Base-by-base conservation (phyloP, 2,888 invertebrate genomes). In the Trissolcus brochymenae region DNA sequence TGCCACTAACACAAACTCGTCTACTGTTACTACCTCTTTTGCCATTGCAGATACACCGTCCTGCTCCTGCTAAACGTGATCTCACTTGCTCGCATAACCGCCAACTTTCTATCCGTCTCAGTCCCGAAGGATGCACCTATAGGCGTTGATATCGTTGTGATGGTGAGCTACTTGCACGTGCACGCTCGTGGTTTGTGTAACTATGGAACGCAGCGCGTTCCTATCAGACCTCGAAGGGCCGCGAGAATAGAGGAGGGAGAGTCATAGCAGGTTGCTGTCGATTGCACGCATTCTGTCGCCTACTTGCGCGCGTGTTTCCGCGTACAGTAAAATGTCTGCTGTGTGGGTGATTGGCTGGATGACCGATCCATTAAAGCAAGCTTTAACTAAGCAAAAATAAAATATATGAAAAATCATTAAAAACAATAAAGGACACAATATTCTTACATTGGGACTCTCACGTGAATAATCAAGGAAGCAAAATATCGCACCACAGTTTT, bases 91-190 rank as follows among this genome's bases (percentile, higher is more conserved):
- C 78, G 61, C 41, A 14, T 55, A 35, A 72, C 64, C 80, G 81
- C 80, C 71, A 76, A 81, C 79, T 83, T 76, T 79, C 80, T 77
- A 62, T 71, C 78, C 76, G 70, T 73, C 80, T 78, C 80, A 81
- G 60, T 66, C 66, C 35, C 46, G 35, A 56, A 81, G 76, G 80
- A 81, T 81, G 83, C 81, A 82, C 81, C 81, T 81, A 82, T 80
- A 82, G 46, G 56, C 21, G 64, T 16, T 40, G 40, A 19, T 49
- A 46, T 25, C 25, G 17, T 46, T 67, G 43, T 49, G 35, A 43
- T 59, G 64, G 53, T 68, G 67, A 67, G 68, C 68, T 70, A 68
- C 68, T 68, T 75, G 76, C 70, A 70, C 66, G 56, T 70, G 70
- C 59, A 66, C 17, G 46, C 49, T 21, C 50, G 16, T 51, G 19